These are phyloP conservation scores for Mesitornis unicolor DNA, from an alignment of 2,113 vertebrate species.

Conservation along the genomic window DNA sequence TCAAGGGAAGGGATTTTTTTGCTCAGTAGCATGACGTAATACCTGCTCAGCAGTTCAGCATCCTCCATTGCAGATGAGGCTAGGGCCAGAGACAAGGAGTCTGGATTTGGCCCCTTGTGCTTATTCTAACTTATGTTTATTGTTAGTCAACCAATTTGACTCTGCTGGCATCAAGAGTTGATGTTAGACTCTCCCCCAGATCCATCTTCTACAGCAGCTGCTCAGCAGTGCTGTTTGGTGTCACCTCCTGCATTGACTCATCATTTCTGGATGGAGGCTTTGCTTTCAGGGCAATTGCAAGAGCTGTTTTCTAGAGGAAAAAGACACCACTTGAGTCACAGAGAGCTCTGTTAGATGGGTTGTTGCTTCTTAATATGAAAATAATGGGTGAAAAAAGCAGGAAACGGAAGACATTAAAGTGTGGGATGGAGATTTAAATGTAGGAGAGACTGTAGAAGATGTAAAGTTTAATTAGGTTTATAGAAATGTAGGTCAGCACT, in stretches of 20 bases:
- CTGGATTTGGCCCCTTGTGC: background rate
- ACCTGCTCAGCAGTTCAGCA: background rate
- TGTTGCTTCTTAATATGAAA: background rate
- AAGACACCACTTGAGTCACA: background rate
- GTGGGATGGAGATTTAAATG: background rate
- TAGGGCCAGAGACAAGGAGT: background rate
- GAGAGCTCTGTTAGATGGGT: background rate
- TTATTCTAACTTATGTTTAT: background rate
- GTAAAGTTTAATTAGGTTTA: background rate
- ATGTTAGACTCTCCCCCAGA: background rate
- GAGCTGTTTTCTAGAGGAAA: background rate
- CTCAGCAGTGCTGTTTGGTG: background rate
- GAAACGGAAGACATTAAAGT: background rate
- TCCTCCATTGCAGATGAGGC: background rate
- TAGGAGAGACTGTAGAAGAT: background rate
- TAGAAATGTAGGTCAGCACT: background rate
- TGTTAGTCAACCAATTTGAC: background rate
- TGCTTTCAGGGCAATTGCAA: background rate
- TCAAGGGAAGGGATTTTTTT: slow-evolving; percentile 1
- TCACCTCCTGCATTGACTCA: background rate
- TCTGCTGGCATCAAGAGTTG: background rate
- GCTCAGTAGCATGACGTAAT: background rate
- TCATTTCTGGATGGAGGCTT: background rate
- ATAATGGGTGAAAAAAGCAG: background rate
- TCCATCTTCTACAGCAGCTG: background rate